These are phyloP conservation scores for Rhadinocentrus ornatus DNA, from an alignment of 2,797 vertebrate species.

Conservation along the genomic window DNA sequence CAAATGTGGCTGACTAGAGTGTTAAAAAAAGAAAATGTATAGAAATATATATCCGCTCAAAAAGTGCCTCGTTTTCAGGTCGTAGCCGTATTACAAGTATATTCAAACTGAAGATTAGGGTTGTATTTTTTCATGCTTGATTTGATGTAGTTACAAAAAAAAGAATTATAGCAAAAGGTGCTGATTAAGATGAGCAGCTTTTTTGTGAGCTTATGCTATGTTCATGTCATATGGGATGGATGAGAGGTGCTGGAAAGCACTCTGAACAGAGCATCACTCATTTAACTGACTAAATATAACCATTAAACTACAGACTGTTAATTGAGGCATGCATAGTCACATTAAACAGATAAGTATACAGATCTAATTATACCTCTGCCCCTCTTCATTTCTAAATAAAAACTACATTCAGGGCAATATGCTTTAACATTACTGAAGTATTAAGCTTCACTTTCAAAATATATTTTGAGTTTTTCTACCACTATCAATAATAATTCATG, in stretches of 20 bases:
- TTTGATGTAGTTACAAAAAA: constrained; percentile 53
- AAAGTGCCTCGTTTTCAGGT: constrained; percentile 82
- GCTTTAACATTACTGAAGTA: not conserved
- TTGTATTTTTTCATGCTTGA: constrained; percentile 42
- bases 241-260: not conserved
- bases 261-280: not conserved
- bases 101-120: constrained; percentile 56
- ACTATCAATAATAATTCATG: not conserved
- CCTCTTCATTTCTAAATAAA: not conserved
- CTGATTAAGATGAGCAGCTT: constrained; percentile 28
- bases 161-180: constrained; percentile 33
- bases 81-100: constrained; percentile 71
- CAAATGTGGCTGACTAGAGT: constrained; percentile 52
- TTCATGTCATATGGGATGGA: constrained; percentile 44
- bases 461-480: not conserved
- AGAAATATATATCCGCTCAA: constrained; percentile 66
- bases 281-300: not conserved
- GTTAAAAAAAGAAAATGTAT: constrained; percentile 55
- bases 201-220: constrained; percentile 35
- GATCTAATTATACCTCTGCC: not conserved
- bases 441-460: not conserved
- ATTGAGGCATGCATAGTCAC: too few relatives aligned
- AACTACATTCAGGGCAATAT: not conserved
- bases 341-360: too few relatives aligned
- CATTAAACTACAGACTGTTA: not conserved